These are phyloP conservation scores for Vireo altiloquus DNA, from an alignment of 2,113 vertebrate genomes.

Conservation along the genomic window DNA sequence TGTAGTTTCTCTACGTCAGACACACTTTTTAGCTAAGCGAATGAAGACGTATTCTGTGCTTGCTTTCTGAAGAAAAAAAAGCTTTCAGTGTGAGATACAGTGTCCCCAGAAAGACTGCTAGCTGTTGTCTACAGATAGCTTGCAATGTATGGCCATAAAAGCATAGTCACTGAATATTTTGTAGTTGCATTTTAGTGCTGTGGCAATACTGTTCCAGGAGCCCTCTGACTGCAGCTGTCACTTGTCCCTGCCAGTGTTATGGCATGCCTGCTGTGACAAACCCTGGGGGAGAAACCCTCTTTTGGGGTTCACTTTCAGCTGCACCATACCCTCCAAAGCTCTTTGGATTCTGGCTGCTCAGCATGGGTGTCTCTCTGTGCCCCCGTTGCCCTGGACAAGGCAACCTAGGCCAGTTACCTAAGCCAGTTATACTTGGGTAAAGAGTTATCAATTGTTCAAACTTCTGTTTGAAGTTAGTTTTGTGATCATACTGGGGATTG, in stretches of 20 bases:
- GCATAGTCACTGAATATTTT: neutral
- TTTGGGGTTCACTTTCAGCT: neutral
- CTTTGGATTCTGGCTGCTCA: neutral
- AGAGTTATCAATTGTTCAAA: neutral
- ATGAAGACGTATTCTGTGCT: neutral
- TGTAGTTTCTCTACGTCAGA: neutral
- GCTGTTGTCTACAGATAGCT: neutral
- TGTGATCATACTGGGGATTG: neutral
- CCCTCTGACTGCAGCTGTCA: neutral
- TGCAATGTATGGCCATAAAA: neutral
- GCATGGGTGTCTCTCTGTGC: neutral
- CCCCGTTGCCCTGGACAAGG: neutral
- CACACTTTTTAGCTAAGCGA: neutral
- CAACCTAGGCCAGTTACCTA: neutral
- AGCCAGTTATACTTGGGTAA: neutral
- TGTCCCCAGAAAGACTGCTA: neutral
- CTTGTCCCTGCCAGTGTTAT: neutral
- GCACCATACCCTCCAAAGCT: neutral
- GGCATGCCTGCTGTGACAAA: neutral
- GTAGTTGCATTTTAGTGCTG: neutral
- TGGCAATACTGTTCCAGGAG: neutral
- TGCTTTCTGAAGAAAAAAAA: neutral
- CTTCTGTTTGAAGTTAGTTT: neutral
- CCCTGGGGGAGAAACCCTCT: rapidly evolving
- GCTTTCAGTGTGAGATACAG: constrained; percentile 9